Conservation (phyloP, 2,797 vertebrate species). For the Paratrypauchen microcephalus region DNA sequence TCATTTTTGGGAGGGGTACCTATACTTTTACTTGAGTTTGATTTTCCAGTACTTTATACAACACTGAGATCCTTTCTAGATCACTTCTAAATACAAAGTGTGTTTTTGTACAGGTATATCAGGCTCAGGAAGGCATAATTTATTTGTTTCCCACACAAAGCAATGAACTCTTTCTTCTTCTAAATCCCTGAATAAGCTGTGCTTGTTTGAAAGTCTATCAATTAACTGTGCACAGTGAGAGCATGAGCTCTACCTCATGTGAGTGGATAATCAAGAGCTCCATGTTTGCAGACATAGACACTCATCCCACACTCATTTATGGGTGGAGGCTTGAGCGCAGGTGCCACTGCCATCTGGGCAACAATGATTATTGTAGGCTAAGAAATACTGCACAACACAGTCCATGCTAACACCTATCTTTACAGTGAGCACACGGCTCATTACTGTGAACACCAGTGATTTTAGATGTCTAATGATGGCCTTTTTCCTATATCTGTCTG, state of each 20-base stretch:
- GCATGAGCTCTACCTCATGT: constrained; percentile 1
- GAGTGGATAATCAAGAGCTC: background rate
- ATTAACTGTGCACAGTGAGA: background rate
- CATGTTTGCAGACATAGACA: background rate
- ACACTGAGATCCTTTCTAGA: background rate
- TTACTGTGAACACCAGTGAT: constrained; percentile 17
- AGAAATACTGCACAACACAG: constrained; percentile 32
- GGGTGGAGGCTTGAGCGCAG: constrained; percentile 25
- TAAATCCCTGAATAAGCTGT: constrained; percentile 9
- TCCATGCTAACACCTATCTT: constrained; percentile 38
- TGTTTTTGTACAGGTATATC: background rate
- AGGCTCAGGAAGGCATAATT: background rate
- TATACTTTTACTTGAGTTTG: too few species aligned
- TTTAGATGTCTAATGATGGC: constrained; percentile 4
- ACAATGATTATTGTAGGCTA: constrained; percentile 29
- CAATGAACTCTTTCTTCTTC: constrained; percentile 4
- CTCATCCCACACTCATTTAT: constrained; percentile 9
- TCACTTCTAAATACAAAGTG: background rate
- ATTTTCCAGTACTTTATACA: too few species aligned
- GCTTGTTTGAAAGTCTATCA: constrained; percentile 7
- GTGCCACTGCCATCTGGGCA: constrained; percentile 40
- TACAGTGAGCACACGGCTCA: constrained; percentile 33
- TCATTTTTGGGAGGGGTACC: too few species aligned
- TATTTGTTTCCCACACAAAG: background rate
- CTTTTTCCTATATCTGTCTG: constrained; percentile 23